A percentile compares a stretch with the other conserved stretches of the same genome.
These are phyloP conservation scores for Drosophila lacteicornis DNA, from an alignment of 1,140 invertebrate genomes.

Conservation along the genomic window DNA sequence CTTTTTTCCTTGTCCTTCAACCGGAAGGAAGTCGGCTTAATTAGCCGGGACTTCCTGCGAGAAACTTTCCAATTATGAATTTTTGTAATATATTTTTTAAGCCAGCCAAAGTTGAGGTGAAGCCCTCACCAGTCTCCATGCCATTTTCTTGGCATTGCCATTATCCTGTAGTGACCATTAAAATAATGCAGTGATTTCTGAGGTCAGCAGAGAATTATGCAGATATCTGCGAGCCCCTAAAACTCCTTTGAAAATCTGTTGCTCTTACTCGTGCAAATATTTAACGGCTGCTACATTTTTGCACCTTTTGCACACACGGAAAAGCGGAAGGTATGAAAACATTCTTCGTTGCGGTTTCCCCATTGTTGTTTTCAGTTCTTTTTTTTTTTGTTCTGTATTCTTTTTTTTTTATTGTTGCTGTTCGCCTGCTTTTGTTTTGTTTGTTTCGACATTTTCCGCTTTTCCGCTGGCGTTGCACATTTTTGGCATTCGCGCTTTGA, in stretches of 20 bases:
- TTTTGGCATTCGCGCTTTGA: slow-evolving; percentile 82
- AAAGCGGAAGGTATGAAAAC: slow-evolving; percentile 73
- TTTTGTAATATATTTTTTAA: slow-evolving; percentile 22
- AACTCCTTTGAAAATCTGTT: slow-evolving; percentile 68
- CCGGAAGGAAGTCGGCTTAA: slow-evolving; percentile 59
- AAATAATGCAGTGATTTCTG: slow-evolving; percentile 81
- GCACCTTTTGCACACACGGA: slow-evolving; percentile 55
- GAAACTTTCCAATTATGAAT: slow-evolving; percentile 74
- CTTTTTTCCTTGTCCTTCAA: slow-evolving; percentile 20
- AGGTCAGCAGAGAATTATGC: slow-evolving; percentile 68
- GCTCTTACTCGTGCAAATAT: slow-evolving; percentile 74
- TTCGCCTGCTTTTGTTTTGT: slow-evolving; percentile 24
- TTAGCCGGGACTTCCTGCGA: slow-evolving; percentile 34
- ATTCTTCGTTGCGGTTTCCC: slow-evolving; percentile 77
- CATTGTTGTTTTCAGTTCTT: slow-evolving; percentile 68
- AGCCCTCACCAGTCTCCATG: no score
- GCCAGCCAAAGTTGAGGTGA: not conserved
- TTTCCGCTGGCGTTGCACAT: slow-evolving; percentile 72
- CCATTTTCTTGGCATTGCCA: slow-evolving; percentile 3
- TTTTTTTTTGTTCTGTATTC: not conserved
- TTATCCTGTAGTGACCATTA: slow-evolving; percentile 50
- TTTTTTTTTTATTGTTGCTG: not conserved
- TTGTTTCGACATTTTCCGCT: slow-evolving; percentile 46
- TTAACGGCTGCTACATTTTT: slow-evolving; percentile 82
- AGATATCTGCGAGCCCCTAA: slow-evolving; percentile 23